Evolutionary conservation across 1,140 invertebrate species (phyloP), one percentile per base, ranked within the genome.

Genomic region (Hetaerina americana): DNA sequence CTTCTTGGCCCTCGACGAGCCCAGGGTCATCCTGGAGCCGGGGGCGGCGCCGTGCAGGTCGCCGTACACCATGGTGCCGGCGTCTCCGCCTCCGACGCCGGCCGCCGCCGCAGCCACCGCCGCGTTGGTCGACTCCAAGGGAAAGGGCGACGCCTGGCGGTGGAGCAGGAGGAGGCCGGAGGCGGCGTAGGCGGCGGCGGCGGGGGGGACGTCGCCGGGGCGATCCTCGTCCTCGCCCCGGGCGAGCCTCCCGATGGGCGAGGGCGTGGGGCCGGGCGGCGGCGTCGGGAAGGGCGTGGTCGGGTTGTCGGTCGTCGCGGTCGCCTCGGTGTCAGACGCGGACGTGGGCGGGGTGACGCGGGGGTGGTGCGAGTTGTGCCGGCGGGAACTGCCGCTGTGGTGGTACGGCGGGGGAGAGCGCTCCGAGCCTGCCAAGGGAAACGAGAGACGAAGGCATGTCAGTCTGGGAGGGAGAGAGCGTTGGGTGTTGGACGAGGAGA

Each of bases 81-180:
- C 40, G 40, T 57, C 40, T n/a, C n/a, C n/a, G n/a, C n/a, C n/a
- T n/a, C n/a, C n/a, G n/a, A n/a, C n/a, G n/a, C n/a, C n/a, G n/a
- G n/a, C n/a, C n/a, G n/a, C n/a, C n/a, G n/a, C n/a, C n/a, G n/a
- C n/a, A n/a, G n/a, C 66, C 18, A 26, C 68, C 5, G n/a, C 28
- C 26, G 71, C 27, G 49, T 88, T 88, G 70, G 86, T 88, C 77
- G 84, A 87, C 78, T 89, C 88, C 69, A 86, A 78, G 40, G 88
- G 87, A 77, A 88, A 89, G 12, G 88, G 88, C 25, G 87, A 88
- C 6, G 87, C 84, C 78, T 88, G 88, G 66, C 88, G 80, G 77
- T 84, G 83, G 27, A 57, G 40, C 15, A 57, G 40, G 2, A 57
- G 40, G 22, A 57, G 40, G 10, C 40, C 40, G 40, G 40, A 57